Evolutionary conservation across 2,113 vertebrate species (phyloP).

Genomic region (Nothobranchius furzeri): DNA sequence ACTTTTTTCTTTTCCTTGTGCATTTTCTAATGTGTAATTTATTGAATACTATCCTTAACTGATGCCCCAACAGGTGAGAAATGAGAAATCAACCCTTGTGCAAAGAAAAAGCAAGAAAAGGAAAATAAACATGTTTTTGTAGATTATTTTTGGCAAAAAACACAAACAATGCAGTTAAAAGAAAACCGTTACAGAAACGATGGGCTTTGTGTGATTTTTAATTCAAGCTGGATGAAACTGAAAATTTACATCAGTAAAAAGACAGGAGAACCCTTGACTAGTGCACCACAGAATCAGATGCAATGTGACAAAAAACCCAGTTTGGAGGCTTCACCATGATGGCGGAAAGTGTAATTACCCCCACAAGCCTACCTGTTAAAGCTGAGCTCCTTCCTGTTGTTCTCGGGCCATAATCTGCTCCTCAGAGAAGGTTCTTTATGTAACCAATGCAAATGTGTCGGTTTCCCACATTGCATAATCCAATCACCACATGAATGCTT

Average conservation of each 20-base stretch:
- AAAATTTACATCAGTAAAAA: not conserved
- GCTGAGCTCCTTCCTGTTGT: not conserved
- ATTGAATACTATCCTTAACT: too few species aligned
- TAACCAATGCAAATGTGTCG: conserved; percentile 18
- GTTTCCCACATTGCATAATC: conserved; percentile 7
- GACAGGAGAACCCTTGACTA: not conserved
- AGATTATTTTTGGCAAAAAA: too few species aligned
- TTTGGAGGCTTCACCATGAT: conserved; percentile 24
- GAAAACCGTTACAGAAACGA: too few species aligned
- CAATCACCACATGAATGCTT: conserved; percentile 27
- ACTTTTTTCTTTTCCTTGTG: too few species aligned
- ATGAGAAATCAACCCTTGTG: too few species aligned
- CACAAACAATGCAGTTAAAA: too few species aligned
- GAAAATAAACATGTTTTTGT: too few species aligned
- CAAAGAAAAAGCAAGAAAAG: too few species aligned
- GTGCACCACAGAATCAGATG: conserved; percentile 5
- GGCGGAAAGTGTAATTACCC: conserved; percentile 27
- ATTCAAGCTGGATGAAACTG: too few species aligned
- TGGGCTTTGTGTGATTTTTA: too few species aligned
- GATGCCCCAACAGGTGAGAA: too few species aligned
- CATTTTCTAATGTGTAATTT: too few species aligned
- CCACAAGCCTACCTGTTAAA: conserved; percentile 32
- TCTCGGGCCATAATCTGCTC: conserved; percentile 1
- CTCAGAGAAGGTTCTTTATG: conserved; percentile 5
- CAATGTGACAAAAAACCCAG: not conserved